phyloP scores from a whole-genome alignment of 2,797 vertebrate species.

The Anabas testudineus region DNA sequence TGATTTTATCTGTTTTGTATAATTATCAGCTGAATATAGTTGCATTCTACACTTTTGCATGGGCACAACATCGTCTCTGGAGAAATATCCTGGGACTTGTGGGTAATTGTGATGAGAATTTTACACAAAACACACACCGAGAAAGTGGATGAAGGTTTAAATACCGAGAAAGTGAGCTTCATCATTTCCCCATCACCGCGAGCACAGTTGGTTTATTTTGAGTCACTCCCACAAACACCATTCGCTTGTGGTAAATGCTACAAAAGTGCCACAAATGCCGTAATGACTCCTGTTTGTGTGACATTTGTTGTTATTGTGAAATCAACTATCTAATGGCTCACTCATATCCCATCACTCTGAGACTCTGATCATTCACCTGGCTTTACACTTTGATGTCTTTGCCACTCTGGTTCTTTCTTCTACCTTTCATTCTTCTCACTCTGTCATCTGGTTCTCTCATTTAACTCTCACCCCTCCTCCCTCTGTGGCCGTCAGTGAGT shows the following conservation, averaged over 20 bases:
- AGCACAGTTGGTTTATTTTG: not conserved
- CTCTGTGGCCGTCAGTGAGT: constrained; percentile 15
- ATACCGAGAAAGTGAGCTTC: not conserved
- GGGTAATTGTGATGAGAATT: not conserved
- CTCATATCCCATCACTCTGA: constrained; percentile 2
- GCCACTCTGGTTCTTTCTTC: not conserved
- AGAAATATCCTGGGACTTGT: not conserved
- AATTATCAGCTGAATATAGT: no score
- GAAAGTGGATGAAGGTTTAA: not conserved
- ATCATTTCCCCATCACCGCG: not conserved
- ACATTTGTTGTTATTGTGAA: constrained; percentile 40
- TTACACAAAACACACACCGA: not conserved
- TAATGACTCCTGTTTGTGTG: constrained; percentile 34
- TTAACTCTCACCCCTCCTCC: constrained; percentile 17
- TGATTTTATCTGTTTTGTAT: not conserved
- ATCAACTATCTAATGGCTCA: constrained; percentile 57
- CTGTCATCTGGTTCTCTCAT: constrained; percentile 59
- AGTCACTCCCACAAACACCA: not conserved
- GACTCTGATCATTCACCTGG: constrained; percentile 1
- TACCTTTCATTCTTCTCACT: constrained; percentile 9
- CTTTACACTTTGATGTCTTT: constrained; percentile 8
- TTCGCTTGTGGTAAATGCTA: constrained; percentile 3
- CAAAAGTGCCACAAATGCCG: not conserved
- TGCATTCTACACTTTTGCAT: no score
- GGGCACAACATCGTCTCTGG: not conserved